These are phyloP conservation scores for Rhegmatorhina hoffmannsi DNA, from an alignment of 2,113 vertebrate species.

Conservation along the genomic window DNA sequence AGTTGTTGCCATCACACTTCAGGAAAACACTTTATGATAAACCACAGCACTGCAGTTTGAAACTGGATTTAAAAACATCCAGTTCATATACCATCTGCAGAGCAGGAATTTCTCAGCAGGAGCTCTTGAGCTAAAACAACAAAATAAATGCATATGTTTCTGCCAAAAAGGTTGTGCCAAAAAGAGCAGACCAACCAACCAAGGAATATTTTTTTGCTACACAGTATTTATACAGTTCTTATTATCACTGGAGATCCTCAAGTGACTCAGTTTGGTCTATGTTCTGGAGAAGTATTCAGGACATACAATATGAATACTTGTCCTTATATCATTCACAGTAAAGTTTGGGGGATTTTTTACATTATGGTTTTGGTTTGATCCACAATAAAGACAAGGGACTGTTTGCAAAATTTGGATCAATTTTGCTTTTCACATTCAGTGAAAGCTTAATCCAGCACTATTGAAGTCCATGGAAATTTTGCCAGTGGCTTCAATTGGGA, in stretches of 20 bases:
- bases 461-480: not conserved
- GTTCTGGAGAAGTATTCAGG: not conserved
- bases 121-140: not conserved
- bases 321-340: not conserved
- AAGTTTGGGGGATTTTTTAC: not conserved
- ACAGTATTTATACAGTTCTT: not conserved
- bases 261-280: not conserved
- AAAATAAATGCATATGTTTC: not conserved
- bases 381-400: not conserved
- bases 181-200: not conserved
- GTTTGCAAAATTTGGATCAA: not conserved
- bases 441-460: conserved; percentile 6
- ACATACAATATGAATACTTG: not conserved
- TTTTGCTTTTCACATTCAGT: not conserved
- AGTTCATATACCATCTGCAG: conserved; percentile 13
- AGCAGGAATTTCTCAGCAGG: conserved; percentile 30
- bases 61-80: conserved; percentile 36
- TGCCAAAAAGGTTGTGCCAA: not conserved
- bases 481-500: not conserved
- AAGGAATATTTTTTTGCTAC: not conserved
- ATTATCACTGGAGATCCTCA: not conserved
- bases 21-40: conserved; percentile 18
- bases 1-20: not conserved
- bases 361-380: not conserved
- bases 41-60: not conserved